A percentile compares a stretch with the other conserved stretches of the same genome.
Conservation (phyloP, 2,888 invertebrate species). For the Stegophylla sp. region DNA sequence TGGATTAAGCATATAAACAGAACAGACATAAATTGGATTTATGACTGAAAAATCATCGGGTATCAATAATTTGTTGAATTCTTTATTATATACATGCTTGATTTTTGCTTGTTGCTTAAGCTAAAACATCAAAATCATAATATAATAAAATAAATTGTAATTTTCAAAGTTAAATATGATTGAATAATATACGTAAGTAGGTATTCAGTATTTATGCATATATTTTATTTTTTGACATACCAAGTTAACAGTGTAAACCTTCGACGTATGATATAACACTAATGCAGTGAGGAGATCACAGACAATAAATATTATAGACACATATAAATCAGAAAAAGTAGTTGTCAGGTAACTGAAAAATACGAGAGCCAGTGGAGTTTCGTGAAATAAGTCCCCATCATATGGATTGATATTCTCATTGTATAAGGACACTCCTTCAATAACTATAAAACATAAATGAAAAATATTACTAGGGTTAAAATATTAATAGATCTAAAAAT, state of each 20-base stretch:
- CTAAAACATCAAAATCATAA: conserved; percentile 63
- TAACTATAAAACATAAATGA: conserved; percentile 69
- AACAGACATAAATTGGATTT: conserved; percentile 75
- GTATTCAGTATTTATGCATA: no score
- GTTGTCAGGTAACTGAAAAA: conserved; percentile 72
- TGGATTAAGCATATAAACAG: conserved; percentile 87
- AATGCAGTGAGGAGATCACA: conserved; percentile 80
- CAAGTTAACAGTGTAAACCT: conserved; percentile 72
- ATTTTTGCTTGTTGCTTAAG: conserved; percentile 69
- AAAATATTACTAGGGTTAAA: not conserved
- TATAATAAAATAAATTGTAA: not conserved
- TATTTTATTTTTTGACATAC: conserved; percentile 64
- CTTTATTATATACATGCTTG: conserved; percentile 69
- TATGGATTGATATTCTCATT: conserved; percentile 85
- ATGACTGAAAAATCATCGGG: conserved; percentile 69
- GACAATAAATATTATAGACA: conserved; percentile 74
- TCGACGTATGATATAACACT: conserved; percentile 75
- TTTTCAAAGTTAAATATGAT: not conserved
- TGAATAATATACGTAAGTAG: not conserved
- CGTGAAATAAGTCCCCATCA: conserved; percentile 88
- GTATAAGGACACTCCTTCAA: conserved; percentile 84
- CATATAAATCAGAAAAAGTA: conserved; percentile 65
- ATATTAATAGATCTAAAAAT: no score
- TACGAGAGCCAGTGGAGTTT: conserved; percentile 80
- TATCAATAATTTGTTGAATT: conserved; percentile 69